Percentiles rank a stretch among this genome's conserved stretches.
Evolutionary conservation across 2,888 invertebrate genomes (phyloP).

Genomic region (Trypoxylon attenuatum): DNA sequence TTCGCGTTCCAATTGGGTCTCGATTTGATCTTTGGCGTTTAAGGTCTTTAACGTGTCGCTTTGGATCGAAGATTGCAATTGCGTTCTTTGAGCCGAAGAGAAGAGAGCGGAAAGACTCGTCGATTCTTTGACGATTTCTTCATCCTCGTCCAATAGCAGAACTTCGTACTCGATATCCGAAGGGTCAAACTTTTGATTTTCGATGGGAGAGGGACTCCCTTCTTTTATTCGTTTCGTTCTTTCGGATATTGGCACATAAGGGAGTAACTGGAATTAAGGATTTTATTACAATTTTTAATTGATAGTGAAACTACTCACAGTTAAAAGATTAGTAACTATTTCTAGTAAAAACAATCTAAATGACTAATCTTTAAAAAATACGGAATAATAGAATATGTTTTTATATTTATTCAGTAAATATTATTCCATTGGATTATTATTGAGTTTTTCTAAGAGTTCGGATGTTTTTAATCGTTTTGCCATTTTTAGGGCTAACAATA

Average conservation of each 20-base stretch:
- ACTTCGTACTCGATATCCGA: constrained; percentile 65
- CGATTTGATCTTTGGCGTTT: constrained; percentile 67
- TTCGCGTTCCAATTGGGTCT: constrained; percentile 77
- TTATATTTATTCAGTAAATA: no score
- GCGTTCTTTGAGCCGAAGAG: constrained; percentile 36
- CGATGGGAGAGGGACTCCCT: constrained; percentile 39
- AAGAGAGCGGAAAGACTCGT: constrained; percentile 11
- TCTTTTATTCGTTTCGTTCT: constrained; percentile 56
- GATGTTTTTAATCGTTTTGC: no score
- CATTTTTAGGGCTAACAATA: no score
- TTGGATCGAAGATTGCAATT: constrained; percentile 38
- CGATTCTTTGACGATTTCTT: constrained; percentile 40
- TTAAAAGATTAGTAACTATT: no score
- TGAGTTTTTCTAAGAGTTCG: no score
- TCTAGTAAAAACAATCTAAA: no score
- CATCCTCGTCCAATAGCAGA: constrained; percentile 55
- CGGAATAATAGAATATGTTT: no score
- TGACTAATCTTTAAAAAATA: no score
- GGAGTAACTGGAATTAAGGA: constrained; percentile 53
- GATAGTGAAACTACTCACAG: no score
- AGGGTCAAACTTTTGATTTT: constrained; percentile 8
- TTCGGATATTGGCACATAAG: constrained; percentile 58
- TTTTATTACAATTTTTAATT: no score
- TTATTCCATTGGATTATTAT: no score
- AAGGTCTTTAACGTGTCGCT: constrained; percentile 12